Evolutionary conservation across 2,888 invertebrate species (phyloP).

Genomic region (Dicyrtomina minuta): DNA sequence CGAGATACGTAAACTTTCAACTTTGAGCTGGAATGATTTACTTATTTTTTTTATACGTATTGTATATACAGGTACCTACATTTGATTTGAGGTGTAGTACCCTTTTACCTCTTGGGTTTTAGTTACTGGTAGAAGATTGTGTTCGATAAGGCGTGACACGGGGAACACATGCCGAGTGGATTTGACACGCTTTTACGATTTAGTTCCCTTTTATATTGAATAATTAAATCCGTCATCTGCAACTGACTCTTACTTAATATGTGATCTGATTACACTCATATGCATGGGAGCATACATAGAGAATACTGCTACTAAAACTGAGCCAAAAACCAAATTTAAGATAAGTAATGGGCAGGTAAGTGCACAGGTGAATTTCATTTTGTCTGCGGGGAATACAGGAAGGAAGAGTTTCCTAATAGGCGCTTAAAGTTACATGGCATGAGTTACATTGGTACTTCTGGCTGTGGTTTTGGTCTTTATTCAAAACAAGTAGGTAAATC

Average conservation of each 20-base stretch:
- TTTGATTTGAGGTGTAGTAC: neutral
- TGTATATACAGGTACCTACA: neutral
- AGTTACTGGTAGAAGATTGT: neutral
- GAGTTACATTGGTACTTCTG: too few relatives aligned
- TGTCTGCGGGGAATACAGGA: too few relatives aligned
- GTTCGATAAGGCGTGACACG: neutral
- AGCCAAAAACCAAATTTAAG: too few relatives aligned
- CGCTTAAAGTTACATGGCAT: too few relatives aligned
- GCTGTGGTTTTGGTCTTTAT: too few relatives aligned
- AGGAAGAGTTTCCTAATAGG: too few relatives aligned
- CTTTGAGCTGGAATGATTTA: neutral
- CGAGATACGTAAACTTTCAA: too few relatives aligned
- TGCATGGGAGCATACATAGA: neutral
- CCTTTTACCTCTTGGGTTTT: too few relatives aligned
- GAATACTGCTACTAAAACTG: neutral
- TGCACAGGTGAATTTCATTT: too few relatives aligned
- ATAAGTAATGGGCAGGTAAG: too few relatives aligned
- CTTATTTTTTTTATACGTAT: neutral
- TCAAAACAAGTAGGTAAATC: too few relatives aligned
- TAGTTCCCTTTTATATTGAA: slow-evolving; percentile 6
- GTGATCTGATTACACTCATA: neutral
- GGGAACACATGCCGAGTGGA: slow-evolving; percentile 15
- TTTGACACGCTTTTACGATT: slow-evolving; percentile 28
- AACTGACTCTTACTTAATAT: neutral
- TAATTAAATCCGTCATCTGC: slow-evolving; percentile 22